phyloP scores from a whole-genome alignment of 2,113 vertebrate species.

The Etheostoma spectabile region DNA sequence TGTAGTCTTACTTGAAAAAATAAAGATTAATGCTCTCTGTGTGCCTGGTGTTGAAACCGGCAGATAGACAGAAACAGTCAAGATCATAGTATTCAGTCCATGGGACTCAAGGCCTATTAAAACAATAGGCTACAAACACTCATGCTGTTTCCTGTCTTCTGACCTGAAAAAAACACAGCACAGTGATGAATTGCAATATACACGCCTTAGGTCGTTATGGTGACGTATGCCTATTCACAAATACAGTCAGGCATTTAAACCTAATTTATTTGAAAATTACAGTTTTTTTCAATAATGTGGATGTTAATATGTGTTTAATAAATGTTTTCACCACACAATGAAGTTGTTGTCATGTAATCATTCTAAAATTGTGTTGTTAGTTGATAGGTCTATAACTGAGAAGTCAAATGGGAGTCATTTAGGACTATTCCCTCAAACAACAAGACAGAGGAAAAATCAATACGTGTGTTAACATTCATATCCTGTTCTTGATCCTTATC shows the following conservation, averaged over 20 bases:
- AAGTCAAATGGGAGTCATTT: background rate
- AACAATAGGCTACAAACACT: conserved; percentile 22
- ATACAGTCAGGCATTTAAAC: conserved; percentile 70
- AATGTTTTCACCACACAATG: conserved; percentile 76
- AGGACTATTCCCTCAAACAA: background rate
- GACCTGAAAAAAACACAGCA: conserved; percentile 71
- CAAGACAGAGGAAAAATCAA: background rate
- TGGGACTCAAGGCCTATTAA: conserved; percentile 37
- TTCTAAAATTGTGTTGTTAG: background rate
- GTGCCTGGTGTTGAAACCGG: conserved; percentile 68
- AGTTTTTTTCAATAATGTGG: conserved; percentile 80
- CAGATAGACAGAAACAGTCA: conserved; percentile 46
- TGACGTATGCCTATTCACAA: conserved; percentile 77
- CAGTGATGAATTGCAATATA: conserved; percentile 84
- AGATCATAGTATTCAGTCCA: conserved; percentile 32
- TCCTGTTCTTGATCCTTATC: background rate
- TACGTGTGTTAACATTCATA: background rate
- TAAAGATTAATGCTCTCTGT: conserved; percentile 50
- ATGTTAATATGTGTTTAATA: conserved; percentile 84
- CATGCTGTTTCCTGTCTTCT: conserved; percentile 72
- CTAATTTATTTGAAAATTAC: conserved; percentile 82
- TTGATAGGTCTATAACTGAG: background rate
- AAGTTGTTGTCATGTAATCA: conserved; percentile 23
- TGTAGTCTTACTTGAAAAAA: conserved; percentile 80
- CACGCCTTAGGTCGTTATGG: conserved; percentile 85